phyloP scores from a whole-genome alignment of 2,888 invertebrate genomes.

The Trissolcus japonicus region DNA sequence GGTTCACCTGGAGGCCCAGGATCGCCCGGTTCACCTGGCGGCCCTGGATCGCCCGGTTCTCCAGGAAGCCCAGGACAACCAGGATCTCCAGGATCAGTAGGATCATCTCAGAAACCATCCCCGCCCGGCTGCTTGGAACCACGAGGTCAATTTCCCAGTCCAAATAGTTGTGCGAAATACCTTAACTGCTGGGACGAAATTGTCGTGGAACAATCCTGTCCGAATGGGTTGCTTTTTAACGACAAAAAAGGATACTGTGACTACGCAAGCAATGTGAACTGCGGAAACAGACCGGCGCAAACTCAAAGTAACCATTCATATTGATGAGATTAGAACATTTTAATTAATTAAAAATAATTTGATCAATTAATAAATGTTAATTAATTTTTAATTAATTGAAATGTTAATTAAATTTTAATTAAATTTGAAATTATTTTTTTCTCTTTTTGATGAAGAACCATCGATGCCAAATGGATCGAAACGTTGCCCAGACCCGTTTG shows the following conservation, averaged over 20 bases:
- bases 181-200: conserved; percentile 85
- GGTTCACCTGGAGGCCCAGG: conserved; percentile 44
- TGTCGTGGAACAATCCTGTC: conserved; percentile 82
- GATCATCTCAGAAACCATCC: conserved; percentile 57
- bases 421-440: conserved; percentile 22
- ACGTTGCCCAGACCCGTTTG: conserved; percentile 79
- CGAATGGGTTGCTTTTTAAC: conserved; percentile 80
- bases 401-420: too few relatives aligned
- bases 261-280: conserved; percentile 81
- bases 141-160: conserved; percentile 81
- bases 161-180: conserved; percentile 80
- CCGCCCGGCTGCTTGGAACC: conserved; percentile 68
- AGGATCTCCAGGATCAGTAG: conserved; percentile 68
- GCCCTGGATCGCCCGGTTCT: conserved; percentile 61
- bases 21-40: conserved; percentile 46
- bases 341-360: too few relatives aligned
- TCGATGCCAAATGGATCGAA: conserved; percentile 66
- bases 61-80: conserved; percentile 61
- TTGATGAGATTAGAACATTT: conserved; percentile 2
- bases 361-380: too few relatives aligned
- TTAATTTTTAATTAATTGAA: too few relatives aligned
- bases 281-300: conserved; percentile 77
- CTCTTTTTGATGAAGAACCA: conserved; percentile 64
- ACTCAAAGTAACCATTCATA: conserved; percentile 69
- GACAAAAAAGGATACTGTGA: conserved; percentile 80